Conservation (phyloP, 2,797 vertebrate species). For the Epinephelus awoara region DNA sequence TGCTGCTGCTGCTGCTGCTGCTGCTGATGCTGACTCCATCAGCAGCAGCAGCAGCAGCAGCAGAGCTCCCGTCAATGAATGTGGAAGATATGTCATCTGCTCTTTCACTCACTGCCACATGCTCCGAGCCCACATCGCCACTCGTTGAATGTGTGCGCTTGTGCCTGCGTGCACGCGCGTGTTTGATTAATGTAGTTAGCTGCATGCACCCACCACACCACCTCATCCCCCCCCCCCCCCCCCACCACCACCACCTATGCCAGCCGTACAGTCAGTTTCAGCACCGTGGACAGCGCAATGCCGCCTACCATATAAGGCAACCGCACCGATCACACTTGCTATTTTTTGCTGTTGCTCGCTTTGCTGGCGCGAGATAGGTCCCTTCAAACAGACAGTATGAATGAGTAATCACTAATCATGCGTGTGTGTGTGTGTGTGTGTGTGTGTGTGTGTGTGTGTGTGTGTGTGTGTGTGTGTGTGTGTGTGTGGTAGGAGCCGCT, state of each 20-base stretch:
- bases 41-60: conserved; percentile 36
- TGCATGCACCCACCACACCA: conserved; percentile 43
- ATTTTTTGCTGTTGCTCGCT: conserved; percentile 13
- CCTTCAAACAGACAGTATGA: conserved; percentile 63
- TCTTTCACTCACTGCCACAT: conserved; percentile 61
- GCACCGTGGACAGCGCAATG: conserved; percentile 80
- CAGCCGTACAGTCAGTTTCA: conserved; percentile 68
- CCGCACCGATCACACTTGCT: conserved; percentile 32
- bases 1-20: conserved; percentile 50
- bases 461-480: conserved; percentile 23
- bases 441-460: conserved; percentile 15
- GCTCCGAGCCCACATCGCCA: conserved; percentile 41
- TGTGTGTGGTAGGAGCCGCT: conserved; percentile 40
- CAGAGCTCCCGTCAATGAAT: conserved; percentile 70
- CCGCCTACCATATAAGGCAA: conserved; percentile 70
- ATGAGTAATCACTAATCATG: conserved; percentile 75
- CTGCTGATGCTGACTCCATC: conserved; percentile 45
- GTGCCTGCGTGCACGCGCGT: conserved; percentile 23
- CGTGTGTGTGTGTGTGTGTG: conserved; percentile 12
- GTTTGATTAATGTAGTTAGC: conserved; percentile 76
- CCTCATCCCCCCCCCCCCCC: background rate
- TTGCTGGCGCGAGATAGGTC: conserved; percentile 44
- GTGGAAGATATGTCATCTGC: conserved; percentile 63
- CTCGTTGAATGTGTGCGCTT: conserved; percentile 2
- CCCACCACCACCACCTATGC: conserved; percentile 18